Conservation (phyloP, 2,888 invertebrate species). For the Lycophotia porphyrea region DNA sequence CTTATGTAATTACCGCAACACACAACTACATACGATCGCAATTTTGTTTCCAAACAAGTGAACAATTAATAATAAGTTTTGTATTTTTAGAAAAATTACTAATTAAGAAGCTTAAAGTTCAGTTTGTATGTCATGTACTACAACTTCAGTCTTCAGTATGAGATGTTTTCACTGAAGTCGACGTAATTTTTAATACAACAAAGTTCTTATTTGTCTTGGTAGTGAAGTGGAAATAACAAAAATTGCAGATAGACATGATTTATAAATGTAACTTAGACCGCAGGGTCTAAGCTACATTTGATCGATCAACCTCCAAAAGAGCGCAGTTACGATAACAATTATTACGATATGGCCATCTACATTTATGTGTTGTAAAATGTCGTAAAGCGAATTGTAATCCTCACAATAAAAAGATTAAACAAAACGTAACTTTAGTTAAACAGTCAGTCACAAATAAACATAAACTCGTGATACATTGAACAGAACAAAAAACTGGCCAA, state of each 20-base stretch:
- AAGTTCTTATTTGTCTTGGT: not conserved
- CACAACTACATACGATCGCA: too few species aligned
- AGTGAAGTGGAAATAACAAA: not conserved
- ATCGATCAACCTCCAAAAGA: not conserved
- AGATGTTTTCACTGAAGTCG: not conserved
- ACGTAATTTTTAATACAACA: not conserved
- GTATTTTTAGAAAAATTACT: not conserved
- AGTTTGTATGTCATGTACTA: too few species aligned
- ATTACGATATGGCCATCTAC: slow-evolving; percentile 5
- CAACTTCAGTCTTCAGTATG: not conserved
- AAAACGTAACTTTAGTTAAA: not conserved
- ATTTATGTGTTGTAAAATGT: not conserved
- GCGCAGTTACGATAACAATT: not conserved
- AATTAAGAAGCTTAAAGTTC: not conserved
- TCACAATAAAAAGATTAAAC: slow-evolving; percentile 1
- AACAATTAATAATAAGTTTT: not conserved
- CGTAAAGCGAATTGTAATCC: not conserved
- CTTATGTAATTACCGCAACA: not conserved
- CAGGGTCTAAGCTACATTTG: not conserved
- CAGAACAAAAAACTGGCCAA: too few species aligned
- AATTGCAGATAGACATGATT: not conserved
- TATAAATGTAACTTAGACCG: too few species aligned
- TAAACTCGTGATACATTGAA: too few species aligned
- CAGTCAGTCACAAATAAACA: too few species aligned
- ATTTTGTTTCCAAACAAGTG: not conserved